phyloP scores from a whole-genome alignment of 2,888 invertebrate genomes.

The Xestia rhomboidea region DNA sequence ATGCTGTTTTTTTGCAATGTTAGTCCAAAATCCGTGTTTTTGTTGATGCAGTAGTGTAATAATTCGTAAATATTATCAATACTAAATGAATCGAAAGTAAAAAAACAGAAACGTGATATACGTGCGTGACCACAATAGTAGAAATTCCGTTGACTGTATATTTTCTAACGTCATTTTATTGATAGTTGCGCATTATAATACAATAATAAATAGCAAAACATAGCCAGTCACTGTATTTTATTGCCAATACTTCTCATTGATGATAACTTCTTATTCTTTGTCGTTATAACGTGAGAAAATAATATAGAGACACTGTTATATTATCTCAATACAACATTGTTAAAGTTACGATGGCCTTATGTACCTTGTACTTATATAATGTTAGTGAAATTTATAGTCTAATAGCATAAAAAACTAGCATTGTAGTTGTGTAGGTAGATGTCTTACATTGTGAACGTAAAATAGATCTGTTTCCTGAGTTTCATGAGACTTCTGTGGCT shows the following conservation, averaged over 20 bases:
- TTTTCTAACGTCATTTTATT: slow-evolving; percentile 18
- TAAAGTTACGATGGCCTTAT: slow-evolving; percentile 42
- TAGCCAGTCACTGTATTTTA: slow-evolving; percentile 53
- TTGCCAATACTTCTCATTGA: slow-evolving; percentile 61
- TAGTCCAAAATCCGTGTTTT: slow-evolving; percentile 36
- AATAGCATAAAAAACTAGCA: slow-evolving; percentile 54
- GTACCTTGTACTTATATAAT: slow-evolving; percentile 22
- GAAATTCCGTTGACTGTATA: slow-evolving; percentile 20
- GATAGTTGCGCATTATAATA: slow-evolving; percentile 40
- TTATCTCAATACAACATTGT: slow-evolving; percentile 62
- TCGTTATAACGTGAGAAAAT: slow-evolving; percentile 66
- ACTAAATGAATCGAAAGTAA: too few relatives aligned
- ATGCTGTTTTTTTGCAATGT: background rate
- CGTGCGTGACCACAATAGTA: slow-evolving; percentile 29
- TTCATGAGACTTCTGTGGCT: background rate
- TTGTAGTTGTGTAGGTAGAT: slow-evolving; percentile 31
- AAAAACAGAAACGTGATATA: background rate
- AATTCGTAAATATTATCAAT: background rate
- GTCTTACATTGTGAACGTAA: slow-evolving; percentile 33
- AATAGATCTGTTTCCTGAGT: slow-evolving; percentile 19
- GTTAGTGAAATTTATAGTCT: slow-evolving; percentile 63
- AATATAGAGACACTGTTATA: slow-evolving; percentile 62
- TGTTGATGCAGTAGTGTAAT: slow-evolving; percentile 38
- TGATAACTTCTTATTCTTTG: slow-evolving; percentile 60
- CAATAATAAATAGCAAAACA: slow-evolving; percentile 51